A percentile compares a stretch with the other conserved stretches of the same genome.
These are phyloP conservation scores for Gavia stellata DNA, from an alignment of 2,113 vertebrate species.

Conservation along the genomic window DNA sequence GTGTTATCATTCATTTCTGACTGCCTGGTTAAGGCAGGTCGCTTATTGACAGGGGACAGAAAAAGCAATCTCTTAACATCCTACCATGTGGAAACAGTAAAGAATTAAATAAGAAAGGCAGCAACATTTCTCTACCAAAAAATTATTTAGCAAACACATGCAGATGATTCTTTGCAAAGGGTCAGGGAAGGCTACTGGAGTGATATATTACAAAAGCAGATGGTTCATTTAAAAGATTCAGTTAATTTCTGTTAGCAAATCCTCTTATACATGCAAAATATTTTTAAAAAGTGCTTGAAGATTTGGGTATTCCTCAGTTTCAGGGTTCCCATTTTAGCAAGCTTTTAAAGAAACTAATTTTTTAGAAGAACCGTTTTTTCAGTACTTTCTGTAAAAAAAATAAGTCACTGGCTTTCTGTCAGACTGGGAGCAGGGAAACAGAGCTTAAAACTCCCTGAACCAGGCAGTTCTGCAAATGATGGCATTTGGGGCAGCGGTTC, in stretches of 20 bases:
- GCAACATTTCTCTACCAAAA: neutral
- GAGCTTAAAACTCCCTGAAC: neutral
- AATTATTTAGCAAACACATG: neutral
- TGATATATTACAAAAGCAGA: neutral
- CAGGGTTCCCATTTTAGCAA: neutral
- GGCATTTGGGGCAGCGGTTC: neutral
- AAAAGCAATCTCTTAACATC: slow-evolving; percentile 17
- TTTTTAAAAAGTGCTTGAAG: neutral
- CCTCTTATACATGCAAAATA: neutral
- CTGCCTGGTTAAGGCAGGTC: slow-evolving; percentile 27
- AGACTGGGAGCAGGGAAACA: neutral
- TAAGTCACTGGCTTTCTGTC: neutral
- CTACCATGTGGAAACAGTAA: neutral
- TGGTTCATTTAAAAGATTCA: neutral
- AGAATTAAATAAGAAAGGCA: neutral
- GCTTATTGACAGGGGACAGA: neutral
- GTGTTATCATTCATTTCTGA: neutral
- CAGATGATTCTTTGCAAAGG: neutral
- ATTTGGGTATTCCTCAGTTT: neutral
- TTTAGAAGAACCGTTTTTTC: neutral
- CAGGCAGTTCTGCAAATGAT: neutral
- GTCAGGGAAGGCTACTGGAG: neutral
- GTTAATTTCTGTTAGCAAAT: neutral
- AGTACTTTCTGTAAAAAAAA: neutral
- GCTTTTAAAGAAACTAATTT: neutral